A percentile compares a stretch with the other conserved stretches of the same genome.
phyloP scores from a whole-genome alignment of 2,888 invertebrate species.

The Tricholauxania praeusta region DNA sequence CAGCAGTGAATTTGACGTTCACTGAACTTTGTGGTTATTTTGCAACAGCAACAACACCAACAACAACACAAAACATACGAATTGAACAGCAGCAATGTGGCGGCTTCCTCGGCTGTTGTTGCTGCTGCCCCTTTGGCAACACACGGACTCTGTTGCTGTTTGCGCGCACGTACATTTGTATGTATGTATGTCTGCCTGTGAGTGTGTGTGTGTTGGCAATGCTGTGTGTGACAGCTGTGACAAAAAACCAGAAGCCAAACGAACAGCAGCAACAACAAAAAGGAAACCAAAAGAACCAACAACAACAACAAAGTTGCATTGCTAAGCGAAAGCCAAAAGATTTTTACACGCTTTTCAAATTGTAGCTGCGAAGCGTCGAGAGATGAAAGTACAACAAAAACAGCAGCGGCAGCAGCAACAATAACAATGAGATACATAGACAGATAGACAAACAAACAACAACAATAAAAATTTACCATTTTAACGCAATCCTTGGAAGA shows the following conservation, averaged over 20 bases:
- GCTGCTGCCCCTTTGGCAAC: slow-evolving; percentile 21
- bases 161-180: not conserved
- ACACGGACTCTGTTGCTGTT: not conserved
- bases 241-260: slow-evolving; percentile 43
- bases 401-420: slow-evolving; percentile 10
- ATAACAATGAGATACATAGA: slow-evolving; percentile 1
- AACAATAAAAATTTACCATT: slow-evolving; percentile 39
- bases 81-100: slow-evolving; percentile 20
- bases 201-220: slow-evolving; percentile 13
- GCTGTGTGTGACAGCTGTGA: slow-evolving; percentile 57
- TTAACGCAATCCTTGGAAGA: slow-evolving; percentile 5
- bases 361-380: not conserved
- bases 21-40: slow-evolving; percentile 58
- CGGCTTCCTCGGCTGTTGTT: slow-evolving; percentile 20
- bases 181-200: slow-evolving; percentile 15
- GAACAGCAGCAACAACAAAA: slow-evolving; percentile 38
- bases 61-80: slow-evolving; percentile 5
- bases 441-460: slow-evolving; percentile 15
- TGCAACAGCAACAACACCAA: slow-evolving; percentile 16
- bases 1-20: slow-evolving; percentile 57
- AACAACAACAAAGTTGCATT: slow-evolving; percentile 13
- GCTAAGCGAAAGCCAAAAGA: slow-evolving; percentile 32
- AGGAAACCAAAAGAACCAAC: slow-evolving; percentile 44
- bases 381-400: slow-evolving; percentile 52
- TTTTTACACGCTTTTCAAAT: slow-evolving; percentile 40